Evolutionary conservation across 2,113 vertebrate genomes (phyloP), one percentile per base, ranked within the genome.

Genomic region (Elachura formosa): DNA sequence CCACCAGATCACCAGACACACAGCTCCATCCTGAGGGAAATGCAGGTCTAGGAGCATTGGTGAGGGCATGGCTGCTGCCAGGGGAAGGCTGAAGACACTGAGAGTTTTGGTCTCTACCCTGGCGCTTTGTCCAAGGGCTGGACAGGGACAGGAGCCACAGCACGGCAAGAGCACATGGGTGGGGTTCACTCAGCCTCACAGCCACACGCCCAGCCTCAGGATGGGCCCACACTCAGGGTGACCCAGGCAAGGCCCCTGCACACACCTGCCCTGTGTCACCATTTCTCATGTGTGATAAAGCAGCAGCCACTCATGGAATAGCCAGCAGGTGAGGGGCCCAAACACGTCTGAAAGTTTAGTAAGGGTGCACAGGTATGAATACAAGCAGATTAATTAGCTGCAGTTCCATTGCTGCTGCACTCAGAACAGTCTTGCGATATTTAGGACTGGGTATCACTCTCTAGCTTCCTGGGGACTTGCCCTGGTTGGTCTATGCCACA

Each of bases 341-440:
- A 2, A 33, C 59, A 36, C 0, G 0, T 4, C 45, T 10, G 34
- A 5, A n/a, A 34, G 51, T 49, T 74, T 11, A 72, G 14, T 15
- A 22, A 25, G 34, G 11, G 26, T 28, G 8, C 34, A 46, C 51
- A 63, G 51, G 43, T 2, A 3, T 36, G 59, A 54, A 18, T 3
- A 29, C 11, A 51, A 29, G 55, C 16, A 74, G 76, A 26, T 55
- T 73, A 41, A n/a, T 43, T 13, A 55, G 48, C 54, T 87, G 71
- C 46, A 23, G 46, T 58, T 51, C 41, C 55, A 34, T 24, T 71
- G 69, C 41, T 54, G 45, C 18, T 36, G 26, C 45, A 8, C 28
- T 56, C 69, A 28, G 31, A 36, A 72, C 3, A 81, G 26, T 87
- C 45, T 6, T 8, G 19, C 28, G 64, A 63, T 21, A 48, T 72